Evolutionary conservation across 2,888 invertebrate species (phyloP), one percentile per base, ranked within the genome.

Genomic region (Onchidella celtica): DNA sequence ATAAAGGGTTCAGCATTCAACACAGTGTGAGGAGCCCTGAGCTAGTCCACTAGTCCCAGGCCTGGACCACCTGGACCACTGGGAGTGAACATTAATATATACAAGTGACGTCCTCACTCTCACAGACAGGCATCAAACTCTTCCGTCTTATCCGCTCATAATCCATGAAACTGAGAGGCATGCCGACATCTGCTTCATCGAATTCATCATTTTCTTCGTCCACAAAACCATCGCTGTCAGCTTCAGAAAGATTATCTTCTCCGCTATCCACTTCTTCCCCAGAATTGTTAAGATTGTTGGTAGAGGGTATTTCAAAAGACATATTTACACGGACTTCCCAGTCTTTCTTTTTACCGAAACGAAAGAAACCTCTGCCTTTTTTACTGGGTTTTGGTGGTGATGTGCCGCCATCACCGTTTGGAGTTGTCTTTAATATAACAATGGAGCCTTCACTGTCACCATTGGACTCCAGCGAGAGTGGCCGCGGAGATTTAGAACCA

Each of bases 151-250:
- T n/a, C 27, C 27, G 29, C 6, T 73, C 66, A 27, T 34, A 4
- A 11, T 74, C 66, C 36, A 4, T 27, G 36, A 61, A 21, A 29
- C 66, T 59, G 9, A 14, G 14, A 4, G 38, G 24, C 21, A 32
- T 3, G 14, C 34, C 24, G 29, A 32, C 24, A 11, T 27, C 55
- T 40, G 61, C 40, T 2, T 80, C 66, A 47, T 34, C 61, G 1
- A 32, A 34, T n/a, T 61, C 63, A n/a, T n/a, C n/a, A 14, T 59
- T 3, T 3, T 74, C 74, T 21, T 57, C 55, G n/a, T 70, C 63
- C 24, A 55, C 79, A 32, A 79, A 79, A 4, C 79, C 79, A 47
- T 79, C 63, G 63, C 70, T 72, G 63, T 79, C 79, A 4, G 72
- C 79, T 36, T 69, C 79, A 38, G 78, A 78, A 24, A 34, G 0